These are phyloP conservation scores for Ascidia mentula DNA, from an alignment of 23 tunicate genomes.

Conservation along the genomic window DNA sequence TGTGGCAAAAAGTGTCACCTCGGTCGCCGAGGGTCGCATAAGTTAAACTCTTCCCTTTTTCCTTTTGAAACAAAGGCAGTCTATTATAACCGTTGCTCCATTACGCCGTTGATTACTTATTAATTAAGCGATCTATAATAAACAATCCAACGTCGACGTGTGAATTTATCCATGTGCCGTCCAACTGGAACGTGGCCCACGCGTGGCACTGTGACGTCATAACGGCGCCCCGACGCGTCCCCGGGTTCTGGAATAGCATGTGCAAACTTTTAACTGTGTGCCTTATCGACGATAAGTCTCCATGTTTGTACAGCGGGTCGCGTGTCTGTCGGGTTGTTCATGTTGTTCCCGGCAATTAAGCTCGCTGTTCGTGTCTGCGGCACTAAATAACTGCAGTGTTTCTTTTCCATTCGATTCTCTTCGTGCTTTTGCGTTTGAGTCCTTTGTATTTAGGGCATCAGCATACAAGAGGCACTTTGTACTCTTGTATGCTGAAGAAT, in stretches of 20 bases:
- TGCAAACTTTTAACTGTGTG: not conserved
- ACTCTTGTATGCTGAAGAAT: too few relatives aligned
- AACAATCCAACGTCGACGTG: conserved; percentile 5
- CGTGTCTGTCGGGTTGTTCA: not conserved
- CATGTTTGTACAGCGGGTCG: not conserved
- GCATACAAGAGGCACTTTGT: too few relatives aligned
- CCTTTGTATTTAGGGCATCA: too few relatives aligned
- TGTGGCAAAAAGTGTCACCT: too few relatives aligned
- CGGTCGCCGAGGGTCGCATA: too few relatives aligned
- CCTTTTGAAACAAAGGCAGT: too few relatives aligned
- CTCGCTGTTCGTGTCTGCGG: too few relatives aligned
- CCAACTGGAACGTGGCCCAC: not conserved
- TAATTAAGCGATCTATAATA: not conserved
- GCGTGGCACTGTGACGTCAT: conserved; percentile 2
- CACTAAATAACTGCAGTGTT: too few relatives aligned
- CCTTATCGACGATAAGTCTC: not conserved
- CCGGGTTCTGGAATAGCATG: not conserved
- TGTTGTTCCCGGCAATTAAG: not conserved
- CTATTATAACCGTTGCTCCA: too few relatives aligned
- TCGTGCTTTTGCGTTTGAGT: too few relatives aligned
- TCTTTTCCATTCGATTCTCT: too few relatives aligned
- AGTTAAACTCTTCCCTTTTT: too few relatives aligned
- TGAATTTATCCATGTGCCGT: not conserved
- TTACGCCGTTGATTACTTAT: conserved; percentile 1
- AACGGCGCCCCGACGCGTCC: not conserved